Conservation (phyloP, 2,888 invertebrate species). For the Leptopilina syphax region DNA sequence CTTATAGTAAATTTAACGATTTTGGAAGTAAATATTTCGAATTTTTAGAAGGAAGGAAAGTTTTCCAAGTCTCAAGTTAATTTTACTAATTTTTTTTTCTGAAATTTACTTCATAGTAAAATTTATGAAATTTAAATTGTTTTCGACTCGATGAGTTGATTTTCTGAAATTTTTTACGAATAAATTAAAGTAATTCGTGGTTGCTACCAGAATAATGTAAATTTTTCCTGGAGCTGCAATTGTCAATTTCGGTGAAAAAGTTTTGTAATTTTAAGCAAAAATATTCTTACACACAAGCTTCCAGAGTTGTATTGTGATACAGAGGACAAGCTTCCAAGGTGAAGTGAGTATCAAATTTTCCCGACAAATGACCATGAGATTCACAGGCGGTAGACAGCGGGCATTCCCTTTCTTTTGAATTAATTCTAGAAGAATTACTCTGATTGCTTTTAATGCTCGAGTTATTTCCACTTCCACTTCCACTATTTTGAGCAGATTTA, state of each 20-base stretch:
- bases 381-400: constrained; percentile 92
- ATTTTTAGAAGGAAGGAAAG: no score
- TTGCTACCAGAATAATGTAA: no score
- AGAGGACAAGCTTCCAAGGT: constrained; percentile 94
- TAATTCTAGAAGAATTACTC: constrained; percentile 62
- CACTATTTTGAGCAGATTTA: constrained; percentile 64
- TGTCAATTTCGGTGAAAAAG: background rate
- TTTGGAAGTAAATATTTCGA: no score
- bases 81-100: no score
- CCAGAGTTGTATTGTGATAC: constrained; percentile 91
- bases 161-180: no score
- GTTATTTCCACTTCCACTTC: constrained; percentile 58
- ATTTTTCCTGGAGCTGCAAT: no score
- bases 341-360: constrained; percentile 88
- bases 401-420: constrained; percentile 84
- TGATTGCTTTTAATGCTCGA: constrained; percentile 63
- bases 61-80: no score
- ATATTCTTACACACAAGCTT: constrained; percentile 81
- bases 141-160: no score
- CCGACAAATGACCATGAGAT: constrained; percentile 91
- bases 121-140: no score
- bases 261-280: background rate
- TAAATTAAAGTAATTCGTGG: no score
- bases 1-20: no score
- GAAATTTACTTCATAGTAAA: no score